These are phyloP conservation scores for Ctena decussata DNA, from an alignment of 2,888 invertebrate genomes.

Conservation along the genomic window DNA sequence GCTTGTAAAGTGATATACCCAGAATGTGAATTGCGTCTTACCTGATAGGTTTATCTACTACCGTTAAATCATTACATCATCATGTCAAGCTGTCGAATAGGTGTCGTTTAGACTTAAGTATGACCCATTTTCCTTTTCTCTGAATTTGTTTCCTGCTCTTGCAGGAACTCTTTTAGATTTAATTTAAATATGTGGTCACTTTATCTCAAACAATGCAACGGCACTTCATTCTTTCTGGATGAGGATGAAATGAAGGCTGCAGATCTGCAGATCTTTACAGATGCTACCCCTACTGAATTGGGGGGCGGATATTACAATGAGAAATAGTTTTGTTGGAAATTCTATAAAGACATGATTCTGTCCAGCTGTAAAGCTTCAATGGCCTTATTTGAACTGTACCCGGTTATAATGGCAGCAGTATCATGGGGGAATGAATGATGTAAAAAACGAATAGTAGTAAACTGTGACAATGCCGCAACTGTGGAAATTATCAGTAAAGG, in stretches of 20 bases:
- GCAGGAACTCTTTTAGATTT: too few relatives aligned
- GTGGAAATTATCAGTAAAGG: slow-evolving; percentile 16
- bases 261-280: too few relatives aligned
- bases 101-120: slow-evolving; percentile 30
- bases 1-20: slow-evolving; percentile 45
- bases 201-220: slow-evolving; percentile 34
- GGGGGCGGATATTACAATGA: background rate
- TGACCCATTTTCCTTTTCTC: too few relatives aligned
- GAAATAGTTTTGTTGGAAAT: background rate
- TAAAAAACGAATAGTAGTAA: slow-evolving; percentile 4
- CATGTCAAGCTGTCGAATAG: slow-evolving; percentile 32
- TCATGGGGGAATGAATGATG: slow-evolving; percentile 8
- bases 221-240: slow-evolving; percentile 21
- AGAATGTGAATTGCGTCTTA: slow-evolving; percentile 49
- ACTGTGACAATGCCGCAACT: too few relatives aligned
- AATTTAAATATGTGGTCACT: slow-evolving; percentile 42
- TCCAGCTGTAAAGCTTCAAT: background rate
- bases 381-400: background rate
- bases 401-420: background rate
- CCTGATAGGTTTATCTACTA: slow-evolving; percentile 27
- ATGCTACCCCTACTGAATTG: background rate
- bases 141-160: too few relatives aligned
- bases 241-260: background rate
- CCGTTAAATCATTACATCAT: slow-evolving; percentile 25
- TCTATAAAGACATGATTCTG: background rate